Base-by-base conservation (phyloP, 2,888 invertebrate species). In the Drosophila eohydei region DNA sequence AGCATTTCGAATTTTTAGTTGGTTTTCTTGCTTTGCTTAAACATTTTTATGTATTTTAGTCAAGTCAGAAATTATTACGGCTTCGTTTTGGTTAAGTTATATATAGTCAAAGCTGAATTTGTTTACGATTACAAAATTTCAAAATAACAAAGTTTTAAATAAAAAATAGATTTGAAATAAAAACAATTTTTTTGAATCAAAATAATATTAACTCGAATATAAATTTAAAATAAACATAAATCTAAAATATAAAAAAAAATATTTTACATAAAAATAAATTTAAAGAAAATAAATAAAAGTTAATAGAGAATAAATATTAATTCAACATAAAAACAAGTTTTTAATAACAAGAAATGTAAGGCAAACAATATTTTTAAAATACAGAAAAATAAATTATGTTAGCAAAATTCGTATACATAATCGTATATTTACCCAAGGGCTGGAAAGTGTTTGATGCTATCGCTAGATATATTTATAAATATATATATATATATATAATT, bases 61-160 rank as follows among this genome's bases (percentile, higher is more conserved):
- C 3, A 0, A 41, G 41, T 3, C 2, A 16, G 9, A 16, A 9
- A 0, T 16, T 1, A 16, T 8, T 1, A 1, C 16, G 41, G 0
- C 16, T 41, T 9, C 2, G 3, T n/a, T n/a, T 21, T 21, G 11
- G 43, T 21, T 21, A 9, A 9, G 9, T 3, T 9, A 21, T 11
- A 21, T 41, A 16, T 16, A 36, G 12, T 36, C 4, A 12, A 36
- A 36, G 12, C 34, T 34, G 2, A 34, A 8, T 34, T 7, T 34
- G 8, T 34, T 8, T 34, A 34, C 1, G 21, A 21, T 21, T 21
- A 21, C 21, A 21, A 21, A 21, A 21, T 21, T 21, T 21, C 21
- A 21, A 21, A 21, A 21, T 21, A 21, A 21, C 21, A 21, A 21
- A 21, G 21, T 21, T 21, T 21, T 21, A 21, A 1, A 21, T 21